Base-by-base conservation (phyloP, 1,140 invertebrate genomes). In the Drosophila watanabei region DNA sequence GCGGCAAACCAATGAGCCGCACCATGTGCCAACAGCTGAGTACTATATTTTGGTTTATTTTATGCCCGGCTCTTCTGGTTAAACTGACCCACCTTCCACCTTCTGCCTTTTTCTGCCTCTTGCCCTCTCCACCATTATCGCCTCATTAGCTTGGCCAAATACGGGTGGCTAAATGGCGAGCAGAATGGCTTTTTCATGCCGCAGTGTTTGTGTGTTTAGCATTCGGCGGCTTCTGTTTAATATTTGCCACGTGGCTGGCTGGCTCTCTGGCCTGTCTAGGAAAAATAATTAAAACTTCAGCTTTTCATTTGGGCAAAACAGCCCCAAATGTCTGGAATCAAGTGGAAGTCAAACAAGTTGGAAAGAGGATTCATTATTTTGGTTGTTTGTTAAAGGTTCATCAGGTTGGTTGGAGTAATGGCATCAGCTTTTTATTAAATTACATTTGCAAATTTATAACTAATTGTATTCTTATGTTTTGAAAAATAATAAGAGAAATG, bases 101-200 rank as follows among this genome's bases (percentile, higher is more conserved):
- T 41, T 52, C 39, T 35, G 33, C 41, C 63, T 37, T 61, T 49
- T 45, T 11, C 35, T 60, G 32, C 48, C 32, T 43, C 24, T 58
- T 28, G 7, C 62, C 43, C 30, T 48, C 35, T 11, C 10, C 49
- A 48, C 69, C 37, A 62, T 69, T 58, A 61, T 51, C 81, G 82
- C 68, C 84, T 88, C 81, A 89, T 89, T 88, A 88, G 81, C 80
- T 78, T 80, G 80, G 72, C 75, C 79, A 86, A 86, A 86, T 76
- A 87, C 64, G 79, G 62, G 62, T 35, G 18, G 43, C 46, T 33
- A 85, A 84, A 72, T 61, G 71, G 51, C 48, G 52, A 75, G 61
- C 52, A 37, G 52, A 69, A 80, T 65, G 64, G 64, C 52, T 68
- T 76, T 80, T 63, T 45, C 59, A 75, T 58, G 57, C 43, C 37